These are phyloP conservation scores for Ruditapes philippinarum DNA, from an alignment of 1,140 invertebrate species.

Conservation along the genomic window DNA sequence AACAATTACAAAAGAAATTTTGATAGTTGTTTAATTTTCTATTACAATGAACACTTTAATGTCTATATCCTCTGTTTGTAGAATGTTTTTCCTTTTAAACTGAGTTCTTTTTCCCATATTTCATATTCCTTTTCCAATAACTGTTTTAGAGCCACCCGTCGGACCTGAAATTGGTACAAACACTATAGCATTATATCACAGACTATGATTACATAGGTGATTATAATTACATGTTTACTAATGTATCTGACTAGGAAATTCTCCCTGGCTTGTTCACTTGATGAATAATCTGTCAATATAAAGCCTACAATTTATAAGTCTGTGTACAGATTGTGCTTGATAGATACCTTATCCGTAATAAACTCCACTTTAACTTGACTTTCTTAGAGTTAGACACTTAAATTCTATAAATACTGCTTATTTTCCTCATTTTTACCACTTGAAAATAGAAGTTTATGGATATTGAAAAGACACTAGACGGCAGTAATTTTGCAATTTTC, in stretches of 20 bases:
- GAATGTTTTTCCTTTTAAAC: constrained; percentile 76
- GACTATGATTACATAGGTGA: neutral
- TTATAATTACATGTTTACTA: neutral
- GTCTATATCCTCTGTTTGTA: constrained; percentile 77
- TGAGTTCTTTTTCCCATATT: constrained; percentile 75
- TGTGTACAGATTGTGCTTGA: too few relatives aligned
- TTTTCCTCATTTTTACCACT: too few relatives aligned
- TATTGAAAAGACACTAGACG: too few relatives aligned
- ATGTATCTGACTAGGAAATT: neutral
- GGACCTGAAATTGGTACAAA: constrained; percentile 69
- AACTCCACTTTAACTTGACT: too few relatives aligned
- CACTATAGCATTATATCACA: neutral
- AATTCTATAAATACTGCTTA: too few relatives aligned
- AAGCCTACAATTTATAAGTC: neutral
- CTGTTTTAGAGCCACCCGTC: constrained; percentile 71
- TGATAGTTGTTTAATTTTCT: too few relatives aligned
- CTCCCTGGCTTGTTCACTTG: too few relatives aligned
- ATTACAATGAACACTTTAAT: neutral
- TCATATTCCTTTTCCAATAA: constrained; percentile 72
- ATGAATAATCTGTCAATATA: neutral
- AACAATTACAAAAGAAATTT: too few relatives aligned
- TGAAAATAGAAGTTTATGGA: too few relatives aligned
- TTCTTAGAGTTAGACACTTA: too few relatives aligned
- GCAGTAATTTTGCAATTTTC: too few relatives aligned
- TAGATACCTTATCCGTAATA: too few relatives aligned